Conservation (phyloP, 2,113 vertebrate genomes). For the Nothobranchius kuhntae region DNA sequence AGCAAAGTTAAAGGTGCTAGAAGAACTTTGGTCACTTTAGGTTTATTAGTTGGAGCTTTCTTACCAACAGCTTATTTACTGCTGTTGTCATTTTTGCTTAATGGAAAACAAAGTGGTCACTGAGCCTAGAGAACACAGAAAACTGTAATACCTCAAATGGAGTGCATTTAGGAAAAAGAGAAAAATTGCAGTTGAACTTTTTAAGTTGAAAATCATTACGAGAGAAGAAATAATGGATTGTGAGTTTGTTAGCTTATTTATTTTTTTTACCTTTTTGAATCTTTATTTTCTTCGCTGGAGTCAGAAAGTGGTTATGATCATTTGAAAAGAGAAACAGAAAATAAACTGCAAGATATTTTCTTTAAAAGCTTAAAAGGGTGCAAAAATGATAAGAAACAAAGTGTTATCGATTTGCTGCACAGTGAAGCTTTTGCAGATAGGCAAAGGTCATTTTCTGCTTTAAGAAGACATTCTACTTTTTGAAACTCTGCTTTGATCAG, state of each 20-base stretch:
- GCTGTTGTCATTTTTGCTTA: conserved; percentile 11
- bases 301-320: conserved; percentile 2
- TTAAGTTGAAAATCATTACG: conserved; percentile 6
- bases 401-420: conserved; percentile 20
- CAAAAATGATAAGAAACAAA: conserved; percentile 27
- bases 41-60: conserved; percentile 14
- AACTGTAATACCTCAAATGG: conserved; percentile 18
- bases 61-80: conserved; percentile 12
- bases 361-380: conserved; percentile 9
- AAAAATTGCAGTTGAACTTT: conserved; percentile 13
- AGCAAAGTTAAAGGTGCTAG: conserved; percentile 11
- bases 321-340: conserved; percentile 4
- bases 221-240: background rate
- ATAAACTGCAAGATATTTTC: conserved; percentile 4
- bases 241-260: background rate
- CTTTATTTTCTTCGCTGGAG: background rate
- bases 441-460: conserved; percentile 4
- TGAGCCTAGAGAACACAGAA: conserved; percentile 7
- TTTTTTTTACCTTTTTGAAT: background rate
- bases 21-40: conserved; percentile 1
- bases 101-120: conserved; percentile 4
- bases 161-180: background rate
- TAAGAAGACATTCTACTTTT: background rate
- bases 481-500: conserved; percentile 1
- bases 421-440: conserved; percentile 19